Base-by-base conservation (phyloP, 1,140 invertebrate species). In the Drosophila tristis region DNA sequence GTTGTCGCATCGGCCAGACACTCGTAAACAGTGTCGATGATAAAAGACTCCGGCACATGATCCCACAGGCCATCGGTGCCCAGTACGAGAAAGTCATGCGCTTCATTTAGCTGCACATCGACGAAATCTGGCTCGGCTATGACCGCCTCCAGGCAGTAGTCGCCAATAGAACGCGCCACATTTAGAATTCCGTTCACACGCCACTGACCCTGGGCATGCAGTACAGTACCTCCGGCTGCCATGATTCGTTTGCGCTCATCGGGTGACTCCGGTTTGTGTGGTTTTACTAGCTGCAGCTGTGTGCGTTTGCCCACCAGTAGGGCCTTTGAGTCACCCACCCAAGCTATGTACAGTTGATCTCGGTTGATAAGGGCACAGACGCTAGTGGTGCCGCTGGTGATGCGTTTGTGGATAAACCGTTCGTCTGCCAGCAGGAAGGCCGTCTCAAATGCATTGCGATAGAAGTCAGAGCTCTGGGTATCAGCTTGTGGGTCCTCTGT, bases 61-160 rank as follows among this genome's bases (percentile, higher is more conserved):
- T 99, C 98, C 96, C 97, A 99, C 8, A 99, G 93, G 2, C 98
- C 98, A 93, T 99, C 98, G 92, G 97, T 98, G 6, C 95, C 98
- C 31, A 99, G 91, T 47, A 99, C 95, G 4, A 99, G 90, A 91
- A 98, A 99, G 91, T 99, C 98, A 90, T 99, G 98, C 13, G 94
- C 94, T 72, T 96, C 95, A 45, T 50, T 91, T 39, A 98, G 91
- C 44, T 94, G 92, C 63, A 98, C 93, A 49, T 94, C 93, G 2
- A 93, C 93, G 15, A 98, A 94, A 86, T 99, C 98, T 1, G 98
- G 97, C 61, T 96, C 95, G 15, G 95, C 95, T 47, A 95, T 96
- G 50, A 99, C 95, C 96, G 97, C 92, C 11, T 79, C 64, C 2
- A 91, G 57, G n/a, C 84, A 72, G 48, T 90, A 90, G 23, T 91